Conservation (phyloP, 2,113 vertebrate genomes). For the Pollimyrus isidori region DNA sequence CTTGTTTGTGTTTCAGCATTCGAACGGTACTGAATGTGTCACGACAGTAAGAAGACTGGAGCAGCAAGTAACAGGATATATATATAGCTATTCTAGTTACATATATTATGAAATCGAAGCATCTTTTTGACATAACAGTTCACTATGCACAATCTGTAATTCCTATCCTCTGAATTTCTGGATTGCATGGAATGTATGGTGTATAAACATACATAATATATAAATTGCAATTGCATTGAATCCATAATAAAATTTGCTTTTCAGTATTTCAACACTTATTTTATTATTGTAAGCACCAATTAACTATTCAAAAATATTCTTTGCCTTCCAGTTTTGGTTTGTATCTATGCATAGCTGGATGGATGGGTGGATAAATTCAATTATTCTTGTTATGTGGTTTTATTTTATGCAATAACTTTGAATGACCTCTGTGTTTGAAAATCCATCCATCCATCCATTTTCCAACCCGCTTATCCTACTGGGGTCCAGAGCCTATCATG, state of each 20-base stretch:
- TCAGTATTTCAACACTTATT: background rate
- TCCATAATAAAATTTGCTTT: background rate
- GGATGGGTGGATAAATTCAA: background rate
- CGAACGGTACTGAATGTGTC: constrained; percentile 70
- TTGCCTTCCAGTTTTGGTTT: background rate
- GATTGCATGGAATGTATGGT: background rate
- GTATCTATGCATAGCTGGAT: background rate
- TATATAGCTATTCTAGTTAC: background rate
- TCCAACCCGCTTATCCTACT: no score
- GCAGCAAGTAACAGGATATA: background rate
- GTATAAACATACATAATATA: background rate
- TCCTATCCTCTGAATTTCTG: background rate
- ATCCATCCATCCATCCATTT: no score
- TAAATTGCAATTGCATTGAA: background rate
- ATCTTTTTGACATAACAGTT: background rate
- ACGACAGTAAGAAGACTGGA: constrained; percentile 35
- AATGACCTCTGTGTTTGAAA: background rate
- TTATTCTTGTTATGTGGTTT: background rate
- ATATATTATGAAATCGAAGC: background rate
- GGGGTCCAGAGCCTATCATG: no score
- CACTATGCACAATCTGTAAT: background rate
- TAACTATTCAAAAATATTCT: background rate
- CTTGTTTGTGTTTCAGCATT: constrained; percentile 63
- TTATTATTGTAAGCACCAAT: background rate
- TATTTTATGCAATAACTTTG: background rate